Percentiles rank a stretch among this genome's conserved stretches.
Evolutionary conservation across 2,797 vertebrate species (phyloP).

Genomic region (Hemibagrus guttatus): DNA sequence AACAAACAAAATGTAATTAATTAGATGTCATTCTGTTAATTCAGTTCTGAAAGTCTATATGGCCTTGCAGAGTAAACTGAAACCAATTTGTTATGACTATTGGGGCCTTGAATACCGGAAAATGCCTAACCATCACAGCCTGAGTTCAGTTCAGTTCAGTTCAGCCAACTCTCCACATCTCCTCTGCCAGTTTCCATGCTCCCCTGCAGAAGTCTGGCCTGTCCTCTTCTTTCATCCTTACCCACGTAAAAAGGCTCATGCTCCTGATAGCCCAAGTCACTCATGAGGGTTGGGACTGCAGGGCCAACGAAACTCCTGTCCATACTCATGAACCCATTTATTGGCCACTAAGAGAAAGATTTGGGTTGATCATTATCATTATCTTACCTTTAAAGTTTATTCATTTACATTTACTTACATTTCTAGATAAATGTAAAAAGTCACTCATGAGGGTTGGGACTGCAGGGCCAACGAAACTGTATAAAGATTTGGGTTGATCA

Average conservation of each 20-base stretch:
- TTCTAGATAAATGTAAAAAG: background rate
- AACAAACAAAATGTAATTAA: too few relatives aligned
- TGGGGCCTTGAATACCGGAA: constrained; percentile 48
- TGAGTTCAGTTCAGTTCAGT: constrained; percentile 16
- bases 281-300: constrained; percentile 80
- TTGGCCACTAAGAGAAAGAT: constrained; percentile 84
- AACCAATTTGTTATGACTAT: constrained; percentile 53
- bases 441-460: constrained; percentile 80
- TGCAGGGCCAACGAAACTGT: constrained; percentile 85
- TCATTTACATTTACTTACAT: too few relatives aligned
- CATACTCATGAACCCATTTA: constrained; percentile 93
- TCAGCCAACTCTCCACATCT: constrained; percentile 30
- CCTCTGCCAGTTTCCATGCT: constrained; percentile 39
- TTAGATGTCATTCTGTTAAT: too few relatives aligned
- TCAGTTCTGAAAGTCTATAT: background rate
- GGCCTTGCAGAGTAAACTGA: constrained; percentile 55
- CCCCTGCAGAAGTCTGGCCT: background rate
- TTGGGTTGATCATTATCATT: too few relatives aligned
- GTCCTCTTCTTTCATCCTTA: constrained; percentile 12
- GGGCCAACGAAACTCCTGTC: constrained; percentile 88
- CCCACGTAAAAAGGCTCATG: constrained; percentile 59
- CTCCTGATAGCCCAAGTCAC: constrained; percentile 71
- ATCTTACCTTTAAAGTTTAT: too few relatives aligned
- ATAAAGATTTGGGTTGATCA: constrained; percentile 5
- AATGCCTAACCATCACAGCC: background rate